Evolutionary conservation across 2,888 invertebrate species (phyloP).

Genomic region (Hydraecia micacea): DNA sequence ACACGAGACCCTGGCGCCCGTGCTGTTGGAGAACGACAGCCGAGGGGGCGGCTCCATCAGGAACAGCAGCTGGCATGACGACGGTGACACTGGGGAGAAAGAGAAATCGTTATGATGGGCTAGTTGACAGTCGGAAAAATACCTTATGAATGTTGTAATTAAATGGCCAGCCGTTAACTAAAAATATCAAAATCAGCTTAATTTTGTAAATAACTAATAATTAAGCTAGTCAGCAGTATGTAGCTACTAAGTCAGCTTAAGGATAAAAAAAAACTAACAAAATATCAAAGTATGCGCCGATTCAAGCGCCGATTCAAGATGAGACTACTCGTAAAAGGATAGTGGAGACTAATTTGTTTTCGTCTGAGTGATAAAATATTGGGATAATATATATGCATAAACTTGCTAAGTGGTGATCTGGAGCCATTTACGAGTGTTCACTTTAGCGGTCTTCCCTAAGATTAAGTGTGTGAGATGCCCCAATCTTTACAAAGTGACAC

Average conservation of each 20-base stretch:
- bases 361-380: background rate
- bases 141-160: background rate
- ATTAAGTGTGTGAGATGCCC: conserved; percentile 7
- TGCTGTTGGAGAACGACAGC: conserved; percentile 94
- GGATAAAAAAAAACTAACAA: background rate
- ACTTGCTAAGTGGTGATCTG: background rate
- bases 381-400: background rate
- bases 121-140: background rate
- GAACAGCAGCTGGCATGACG: conserved; percentile 88
- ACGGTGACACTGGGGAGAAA: conserved; percentile 71
- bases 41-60: conserved; percentile 94
- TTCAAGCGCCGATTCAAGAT: too few relatives aligned
- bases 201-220: background rate
- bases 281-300: background rate
- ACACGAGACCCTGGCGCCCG: conserved; percentile 94
- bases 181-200: background rate
- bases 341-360: background rate
- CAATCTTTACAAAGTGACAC: background rate
- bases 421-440: background rate
- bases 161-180: too few relatives aligned
- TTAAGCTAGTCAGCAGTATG: background rate
- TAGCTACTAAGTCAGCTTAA: background rate
- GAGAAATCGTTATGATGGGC: background rate
- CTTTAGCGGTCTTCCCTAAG: conserved; percentile 13
- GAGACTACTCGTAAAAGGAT: too few relatives aligned